Conservation (phyloP, 2,888 invertebrate genomes). For the Antitype chi region DNA sequence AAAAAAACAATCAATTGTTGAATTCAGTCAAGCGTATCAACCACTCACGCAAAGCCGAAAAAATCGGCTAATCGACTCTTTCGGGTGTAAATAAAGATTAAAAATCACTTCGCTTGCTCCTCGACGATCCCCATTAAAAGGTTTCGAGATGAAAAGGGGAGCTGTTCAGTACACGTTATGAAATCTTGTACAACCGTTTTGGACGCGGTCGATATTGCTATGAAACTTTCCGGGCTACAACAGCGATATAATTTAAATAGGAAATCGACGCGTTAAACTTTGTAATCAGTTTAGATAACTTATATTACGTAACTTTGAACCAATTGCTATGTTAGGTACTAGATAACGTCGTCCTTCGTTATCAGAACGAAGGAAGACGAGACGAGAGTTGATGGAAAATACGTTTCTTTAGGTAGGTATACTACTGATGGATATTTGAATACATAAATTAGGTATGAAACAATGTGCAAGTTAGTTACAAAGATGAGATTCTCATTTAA, state of each 20-base stretch:
- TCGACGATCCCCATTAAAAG: constrained; percentile 73
- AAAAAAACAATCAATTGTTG: constrained; percentile 32
- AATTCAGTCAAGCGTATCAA: constrained; percentile 36
- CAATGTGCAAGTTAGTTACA: too few species aligned
- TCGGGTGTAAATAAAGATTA: constrained; percentile 81
- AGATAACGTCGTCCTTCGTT: not conserved
- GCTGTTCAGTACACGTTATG: constrained; percentile 15
- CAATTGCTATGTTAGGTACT: not conserved
- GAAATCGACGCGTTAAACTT: constrained; percentile 22
- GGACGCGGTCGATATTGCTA: constrained; percentile 50
- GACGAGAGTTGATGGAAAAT: not conserved
- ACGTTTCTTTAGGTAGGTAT: not conserved
- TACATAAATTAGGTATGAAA: too few species aligned
- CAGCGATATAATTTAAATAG: constrained; percentile 17
- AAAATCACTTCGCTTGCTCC: constrained; percentile 80
- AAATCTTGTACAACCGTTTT: constrained; percentile 48
- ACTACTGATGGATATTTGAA: too few species aligned
- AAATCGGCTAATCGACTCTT: constrained; percentile 75
- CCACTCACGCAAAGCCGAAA: constrained; percentile 54
- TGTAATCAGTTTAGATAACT: constrained; percentile 27
- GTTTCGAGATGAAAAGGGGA: constrained; percentile 73
- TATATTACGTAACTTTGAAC: constrained; percentile 7
- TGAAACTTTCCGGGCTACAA: constrained; percentile 22
- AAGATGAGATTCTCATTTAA: too few species aligned
- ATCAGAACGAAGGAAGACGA: not conserved